phyloP scores from a whole-genome alignment of 2,888 invertebrate genomes.

The Apamea sordens region DNA sequence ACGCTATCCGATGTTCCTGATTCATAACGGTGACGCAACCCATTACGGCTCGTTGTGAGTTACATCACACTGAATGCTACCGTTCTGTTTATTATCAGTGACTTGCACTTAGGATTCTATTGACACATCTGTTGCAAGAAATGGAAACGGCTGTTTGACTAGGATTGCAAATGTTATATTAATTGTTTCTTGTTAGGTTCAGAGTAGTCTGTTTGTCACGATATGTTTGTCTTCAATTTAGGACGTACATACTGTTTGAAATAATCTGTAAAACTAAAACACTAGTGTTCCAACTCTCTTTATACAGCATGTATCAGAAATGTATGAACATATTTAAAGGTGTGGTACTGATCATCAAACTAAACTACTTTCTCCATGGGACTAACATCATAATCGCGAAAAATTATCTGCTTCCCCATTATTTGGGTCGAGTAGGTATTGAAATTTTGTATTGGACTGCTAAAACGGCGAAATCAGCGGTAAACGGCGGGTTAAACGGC shows the following conservation, averaged over 20 bases:
- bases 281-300: neutral
- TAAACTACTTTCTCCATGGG: too few relatives aligned
- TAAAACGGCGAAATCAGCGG: too few relatives aligned
- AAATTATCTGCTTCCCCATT: neutral
- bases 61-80: conserved; percentile 54
- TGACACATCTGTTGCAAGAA: conserved; percentile 21
- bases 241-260: neutral
- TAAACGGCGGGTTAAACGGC: too few relatives aligned
- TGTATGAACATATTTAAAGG: too few relatives aligned
- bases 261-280: neutral
- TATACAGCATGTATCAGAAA: neutral
- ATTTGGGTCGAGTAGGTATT: too few relatives aligned
- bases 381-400: neutral
- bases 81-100: conserved; percentile 28
- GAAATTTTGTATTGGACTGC: neutral
- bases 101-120: conserved; percentile 38
- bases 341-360: too few relatives aligned
- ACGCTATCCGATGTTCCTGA: conserved; percentile 59
- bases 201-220: neutral
- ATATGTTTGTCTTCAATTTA: neutral
- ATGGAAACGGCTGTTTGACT: conserved; percentile 7
- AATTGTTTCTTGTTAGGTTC: too few relatives aligned
- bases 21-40: conserved; percentile 67
- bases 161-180: neutral
- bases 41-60: conserved; percentile 59